Conservation (phyloP, 2,113 vertebrate genomes). For the Balaeniceps rex region DNA sequence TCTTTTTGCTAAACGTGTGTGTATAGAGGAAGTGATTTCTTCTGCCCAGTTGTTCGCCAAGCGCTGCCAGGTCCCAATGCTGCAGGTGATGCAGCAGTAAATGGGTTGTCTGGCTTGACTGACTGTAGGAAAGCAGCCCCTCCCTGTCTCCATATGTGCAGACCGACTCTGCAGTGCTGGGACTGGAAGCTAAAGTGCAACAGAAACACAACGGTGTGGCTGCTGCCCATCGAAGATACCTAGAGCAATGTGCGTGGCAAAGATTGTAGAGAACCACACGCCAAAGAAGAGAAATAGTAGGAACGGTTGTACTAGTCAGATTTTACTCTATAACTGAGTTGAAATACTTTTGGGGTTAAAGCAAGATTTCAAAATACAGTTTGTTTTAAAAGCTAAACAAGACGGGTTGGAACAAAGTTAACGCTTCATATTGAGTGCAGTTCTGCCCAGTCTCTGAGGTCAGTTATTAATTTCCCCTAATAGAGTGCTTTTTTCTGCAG, state of each 20-base stretch:
- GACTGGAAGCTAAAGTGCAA: not conserved
- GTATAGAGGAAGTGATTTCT: not conserved
- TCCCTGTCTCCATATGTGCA: fast-evolving
- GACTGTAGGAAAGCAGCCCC: not conserved
- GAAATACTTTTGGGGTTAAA: not conserved
- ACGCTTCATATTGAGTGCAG: not conserved
- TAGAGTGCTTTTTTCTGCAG: not conserved
- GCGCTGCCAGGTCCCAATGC: not conserved
- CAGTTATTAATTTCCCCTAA: not conserved
- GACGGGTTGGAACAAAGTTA: not conserved
- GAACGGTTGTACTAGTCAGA: too few relatives aligned
- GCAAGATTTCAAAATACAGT: not conserved
- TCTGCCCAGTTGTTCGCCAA: not conserved
- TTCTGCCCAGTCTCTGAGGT: not conserved
- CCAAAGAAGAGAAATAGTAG: not conserved
- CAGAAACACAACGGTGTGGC: not conserved
- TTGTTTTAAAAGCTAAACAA: not conserved
- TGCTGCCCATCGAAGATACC: not conserved
- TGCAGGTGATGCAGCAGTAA: too few relatives aligned
- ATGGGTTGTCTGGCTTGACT: not conserved
- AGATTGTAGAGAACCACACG: not conserved
- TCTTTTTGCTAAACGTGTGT: not conserved
- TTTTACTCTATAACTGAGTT: not conserved
- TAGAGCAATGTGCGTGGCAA: fast-evolving
- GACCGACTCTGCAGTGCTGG: too few relatives aligned